Base-by-base conservation (phyloP, 30 jellyfish, hydroid and myxozoan species). In the Cassiopea xamachana region DNA sequence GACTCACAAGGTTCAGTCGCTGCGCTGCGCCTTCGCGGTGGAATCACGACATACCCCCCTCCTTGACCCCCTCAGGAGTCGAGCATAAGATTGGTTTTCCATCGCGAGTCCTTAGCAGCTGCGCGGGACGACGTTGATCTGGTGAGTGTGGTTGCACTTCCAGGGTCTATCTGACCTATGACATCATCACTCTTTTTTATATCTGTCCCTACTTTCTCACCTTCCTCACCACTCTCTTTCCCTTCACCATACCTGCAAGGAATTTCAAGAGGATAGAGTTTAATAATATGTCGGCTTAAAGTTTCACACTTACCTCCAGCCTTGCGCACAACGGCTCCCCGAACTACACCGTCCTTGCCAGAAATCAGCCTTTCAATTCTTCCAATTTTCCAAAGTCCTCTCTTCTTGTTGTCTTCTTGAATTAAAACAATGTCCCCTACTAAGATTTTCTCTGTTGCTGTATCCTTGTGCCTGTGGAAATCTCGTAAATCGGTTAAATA, bases 281-380 rank as follows among this genome's bases (percentile, higher is more conserved):
- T 79, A 18, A 15, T 44, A 4, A 79, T 17, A 1, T 77, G 88
- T 48, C 77, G 14, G 44, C 48, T 79, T 50, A 79, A 50, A 46
- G 48, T 55, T 49, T 49, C 88, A 17, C 14, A 6, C 88, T 79
- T 79, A 79, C 88, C 77, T 16, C 88, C 27, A 59, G 64, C 88
- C n/a, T 79, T 75, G 8, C 84, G 59, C 46, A 75, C 27, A 39
- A 16, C 39, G 10, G 84, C 84, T 1, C 88, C 77, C 60, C 48
- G 48, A 14, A 79, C 88, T 46, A 47, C 48, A 8, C 88, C 88
- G 50, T 79, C 88, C 39, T 79, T 79, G 16, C 88, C 88, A 1
- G 55, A 46, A 60, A 46, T 79, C 48, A 79, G 44, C 13, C 17
- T 5, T 46, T 79, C 75, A 1, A 79, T 47, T 46, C 58, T 73